Evolutionary conservation across 2,113 vertebrate species (phyloP).

Genomic region (Chionodraco myersi): DNA sequence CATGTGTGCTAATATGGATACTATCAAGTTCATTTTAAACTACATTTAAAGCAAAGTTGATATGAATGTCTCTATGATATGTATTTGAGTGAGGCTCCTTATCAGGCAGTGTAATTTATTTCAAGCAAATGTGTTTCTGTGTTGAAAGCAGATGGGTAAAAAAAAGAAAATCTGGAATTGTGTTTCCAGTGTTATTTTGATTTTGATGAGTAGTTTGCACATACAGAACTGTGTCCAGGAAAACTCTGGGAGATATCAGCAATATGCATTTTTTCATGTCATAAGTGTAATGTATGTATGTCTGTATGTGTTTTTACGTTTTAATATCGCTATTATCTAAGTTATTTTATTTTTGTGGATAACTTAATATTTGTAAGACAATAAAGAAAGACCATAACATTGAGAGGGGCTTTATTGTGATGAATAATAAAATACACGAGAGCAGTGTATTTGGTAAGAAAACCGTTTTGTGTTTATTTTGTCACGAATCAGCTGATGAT

Average conservation of each 20-base stretch:
- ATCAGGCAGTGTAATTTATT: slow-evolving; percentile 76
- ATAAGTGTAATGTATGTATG: slow-evolving; percentile 77
- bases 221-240: slow-evolving; percentile 76
- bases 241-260: slow-evolving; percentile 75
- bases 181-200: slow-evolving; percentile 65
- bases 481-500: slow-evolving; percentile 27
- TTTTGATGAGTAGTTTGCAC: slow-evolving; percentile 81
- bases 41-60: slow-evolving; percentile 39
- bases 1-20: slow-evolving; percentile 42
- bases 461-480: slow-evolving; percentile 34
- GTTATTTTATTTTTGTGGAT: slow-evolving; percentile 89
- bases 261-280: slow-evolving; percentile 77
- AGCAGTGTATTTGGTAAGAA: slow-evolving; percentile 35
- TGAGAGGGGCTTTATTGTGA: slow-evolving; percentile 73
- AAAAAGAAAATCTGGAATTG: slow-evolving; percentile 39
- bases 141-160: slow-evolving; percentile 46
- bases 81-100: slow-evolving; percentile 63
- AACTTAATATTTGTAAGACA: slow-evolving; percentile 88
- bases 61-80: slow-evolving; percentile 41
- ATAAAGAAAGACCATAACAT: slow-evolving; percentile 75
- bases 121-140: slow-evolving; percentile 59
- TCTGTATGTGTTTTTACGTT: slow-evolving; percentile 84
- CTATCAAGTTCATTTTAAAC: slow-evolving; percentile 45
- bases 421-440: slow-evolving; percentile 68
- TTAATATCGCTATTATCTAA: slow-evolving; percentile 84